phyloP scores from a whole-genome alignment of 2,113 vertebrate species.

The Oncorhynchus tshawytscha region DNA sequence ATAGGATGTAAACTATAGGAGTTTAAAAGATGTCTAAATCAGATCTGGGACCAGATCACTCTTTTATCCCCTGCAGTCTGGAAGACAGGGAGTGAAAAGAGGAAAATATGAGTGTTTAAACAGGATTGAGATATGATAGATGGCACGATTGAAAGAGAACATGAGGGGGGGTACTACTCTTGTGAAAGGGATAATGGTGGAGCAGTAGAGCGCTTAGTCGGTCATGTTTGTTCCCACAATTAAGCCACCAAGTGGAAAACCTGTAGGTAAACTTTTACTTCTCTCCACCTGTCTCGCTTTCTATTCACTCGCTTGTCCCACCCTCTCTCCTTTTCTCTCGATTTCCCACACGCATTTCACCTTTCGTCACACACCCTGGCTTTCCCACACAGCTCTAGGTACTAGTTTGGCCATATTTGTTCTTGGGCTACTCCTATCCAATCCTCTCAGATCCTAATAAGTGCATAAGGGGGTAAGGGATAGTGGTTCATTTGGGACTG shows the following conservation, averaged over 20 bases:
- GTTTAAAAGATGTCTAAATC: too few relatives aligned
- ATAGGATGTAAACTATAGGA: too few relatives aligned
- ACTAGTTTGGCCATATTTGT: too few relatives aligned
- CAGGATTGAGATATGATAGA: too few relatives aligned
- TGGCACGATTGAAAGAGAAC: too few relatives aligned
- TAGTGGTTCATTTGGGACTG: too few relatives aligned
- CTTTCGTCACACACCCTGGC: neutral
- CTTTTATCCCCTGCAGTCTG: too few relatives aligned
- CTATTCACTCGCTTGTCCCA: slow-evolving; percentile 9
- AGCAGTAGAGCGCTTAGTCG: neutral
- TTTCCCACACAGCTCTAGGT: neutral
- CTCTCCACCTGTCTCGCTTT: slow-evolving; percentile 46
- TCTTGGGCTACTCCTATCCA: neutral
- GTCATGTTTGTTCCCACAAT: slow-evolving; percentile 60
- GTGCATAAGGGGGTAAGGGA: too few relatives aligned
- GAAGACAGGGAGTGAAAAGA: too few relatives aligned
- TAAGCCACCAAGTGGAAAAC: slow-evolving; percentile 44
- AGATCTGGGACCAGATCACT: too few relatives aligned
- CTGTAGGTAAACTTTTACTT: slow-evolving; percentile 51
- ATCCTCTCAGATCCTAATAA: neutral
- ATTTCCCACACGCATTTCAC: neutral
- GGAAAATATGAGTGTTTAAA: too few relatives aligned
- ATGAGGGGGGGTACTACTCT: too few relatives aligned
- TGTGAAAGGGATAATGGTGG: neutral
- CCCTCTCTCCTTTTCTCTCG: neutral